These are phyloP conservation scores for Tenthredo distinguenda DNA, from an alignment of 2,888 invertebrate genomes.

Conservation along the genomic window DNA sequence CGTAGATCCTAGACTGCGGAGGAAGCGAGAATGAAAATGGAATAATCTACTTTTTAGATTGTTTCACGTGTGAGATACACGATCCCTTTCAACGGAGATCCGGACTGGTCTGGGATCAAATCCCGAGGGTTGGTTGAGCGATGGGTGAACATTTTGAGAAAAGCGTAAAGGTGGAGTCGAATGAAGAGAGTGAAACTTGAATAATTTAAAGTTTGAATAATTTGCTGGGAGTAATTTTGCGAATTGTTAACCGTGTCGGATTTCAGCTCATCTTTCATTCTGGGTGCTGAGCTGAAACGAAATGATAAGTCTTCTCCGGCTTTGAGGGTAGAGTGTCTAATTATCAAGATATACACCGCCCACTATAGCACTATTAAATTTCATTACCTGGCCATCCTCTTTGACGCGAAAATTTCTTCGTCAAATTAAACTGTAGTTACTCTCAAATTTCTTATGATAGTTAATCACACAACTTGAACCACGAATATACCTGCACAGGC, in stretches of 20 bases:
- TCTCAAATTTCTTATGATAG: neutral
- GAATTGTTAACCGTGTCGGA: conserved; percentile 21
- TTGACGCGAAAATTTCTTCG: neutral
- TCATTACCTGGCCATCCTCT: neutral
- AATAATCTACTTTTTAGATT: neutral
- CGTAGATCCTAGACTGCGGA: neutral
- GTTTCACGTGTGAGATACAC: neutral
- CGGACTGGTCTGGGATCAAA: neutral
- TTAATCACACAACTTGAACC: neutral
- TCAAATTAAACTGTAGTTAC: neutral
- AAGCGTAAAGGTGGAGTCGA: neutral
- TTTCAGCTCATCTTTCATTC: conserved; percentile 27
- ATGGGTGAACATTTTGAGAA: conserved; percentile 4
- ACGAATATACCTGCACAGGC: neutral
- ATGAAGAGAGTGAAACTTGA: conserved; percentile 19
- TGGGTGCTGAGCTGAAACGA: neutral
- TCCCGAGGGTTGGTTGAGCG: neutral
- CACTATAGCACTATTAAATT: neutral
- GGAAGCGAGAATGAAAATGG: neutral
- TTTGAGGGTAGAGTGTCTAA: neutral
- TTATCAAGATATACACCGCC: neutral
- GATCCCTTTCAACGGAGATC: neutral
- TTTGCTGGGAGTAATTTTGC: conserved; percentile 8
- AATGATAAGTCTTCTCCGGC: neutral
- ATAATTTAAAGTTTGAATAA: conserved; percentile 34